Conservation (phyloP, 2,888 invertebrate genomes). For the Druceiella hillmani region DNA sequence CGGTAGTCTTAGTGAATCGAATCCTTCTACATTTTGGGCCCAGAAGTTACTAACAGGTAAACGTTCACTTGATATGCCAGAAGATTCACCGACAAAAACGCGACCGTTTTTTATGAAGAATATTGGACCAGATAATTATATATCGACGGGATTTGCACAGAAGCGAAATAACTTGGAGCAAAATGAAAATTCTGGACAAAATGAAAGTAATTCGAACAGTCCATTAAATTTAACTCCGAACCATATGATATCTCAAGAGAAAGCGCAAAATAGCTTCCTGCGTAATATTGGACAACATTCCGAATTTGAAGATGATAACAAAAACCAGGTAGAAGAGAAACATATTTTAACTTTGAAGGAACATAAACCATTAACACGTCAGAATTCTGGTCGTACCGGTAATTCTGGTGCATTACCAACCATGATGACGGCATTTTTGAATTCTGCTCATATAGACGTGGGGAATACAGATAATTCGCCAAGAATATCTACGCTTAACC, state of each 20-base stretch:
- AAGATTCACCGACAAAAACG: slow-evolving; percentile 44
- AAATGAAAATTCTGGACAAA: slow-evolving; percentile 29
- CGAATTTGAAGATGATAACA: slow-evolving; percentile 48
- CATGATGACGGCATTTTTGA: slow-evolving; percentile 47
- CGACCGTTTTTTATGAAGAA: slow-evolving; percentile 58
- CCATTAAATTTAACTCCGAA: slow-evolving; percentile 37
- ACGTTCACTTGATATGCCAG: slow-evolving; percentile 41
- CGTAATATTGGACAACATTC: slow-evolving; percentile 46
- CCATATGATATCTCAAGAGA: slow-evolving; percentile 45
- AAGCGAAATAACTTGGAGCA: slow-evolving; percentile 35
- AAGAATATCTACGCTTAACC: slow-evolving; percentile 29
- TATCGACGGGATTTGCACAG: slow-evolving; percentile 59
- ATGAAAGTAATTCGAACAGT: slow-evolving; percentile 29
- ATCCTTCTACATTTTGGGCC: slow-evolving; percentile 47
- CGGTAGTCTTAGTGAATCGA: slow-evolving; percentile 53
- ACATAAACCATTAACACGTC: slow-evolving; percentile 65
- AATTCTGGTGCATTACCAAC: slow-evolving; percentile 35
- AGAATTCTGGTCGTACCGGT: slow-evolving; percentile 53
- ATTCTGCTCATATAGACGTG: slow-evolving; percentile 40
- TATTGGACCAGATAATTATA: slow-evolving; percentile 69
- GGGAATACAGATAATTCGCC: slow-evolving; percentile 35
- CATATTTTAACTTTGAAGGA: slow-evolving; percentile 50
- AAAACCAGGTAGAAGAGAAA: slow-evolving; percentile 48
- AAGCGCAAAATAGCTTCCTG: slow-evolving; percentile 44
- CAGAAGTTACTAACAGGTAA: slow-evolving; percentile 43